Conservation (phyloP, 23 tunicate species). For the Trididemnum nubilum region DNA sequence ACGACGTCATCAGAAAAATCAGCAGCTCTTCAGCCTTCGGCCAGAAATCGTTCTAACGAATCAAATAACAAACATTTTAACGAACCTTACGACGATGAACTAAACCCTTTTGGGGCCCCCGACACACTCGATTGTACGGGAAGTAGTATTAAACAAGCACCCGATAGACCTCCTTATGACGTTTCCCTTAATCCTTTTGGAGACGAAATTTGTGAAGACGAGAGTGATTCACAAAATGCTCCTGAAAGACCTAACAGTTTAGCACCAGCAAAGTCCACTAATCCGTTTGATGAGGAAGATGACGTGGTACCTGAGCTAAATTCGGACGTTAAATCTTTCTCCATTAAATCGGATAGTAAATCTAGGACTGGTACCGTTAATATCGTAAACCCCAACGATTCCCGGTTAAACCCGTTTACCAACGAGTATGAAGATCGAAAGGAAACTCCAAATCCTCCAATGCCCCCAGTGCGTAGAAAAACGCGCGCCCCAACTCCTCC, state of each 20-base stretch:
- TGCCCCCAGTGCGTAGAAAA: slow-evolving; percentile 53
- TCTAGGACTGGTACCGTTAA: slow-evolving; percentile 5
- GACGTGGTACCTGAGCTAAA: not conserved
- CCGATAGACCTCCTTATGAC: not conserved
- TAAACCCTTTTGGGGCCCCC: slow-evolving; percentile 55
- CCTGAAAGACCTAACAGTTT: not conserved
- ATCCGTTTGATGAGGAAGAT: slow-evolving; percentile 26
- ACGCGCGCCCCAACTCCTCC: slow-evolving; percentile 65
- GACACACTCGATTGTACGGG: not conserved
- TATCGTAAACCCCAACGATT: slow-evolving; percentile 31
- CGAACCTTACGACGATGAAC: not conserved
- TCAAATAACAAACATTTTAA: not conserved
- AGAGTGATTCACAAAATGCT: not conserved
- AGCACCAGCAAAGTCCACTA: not conserved
- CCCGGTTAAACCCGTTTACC: slow-evolving; percentile 57
- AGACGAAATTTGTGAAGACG: not conserved
- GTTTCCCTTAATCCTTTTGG: slow-evolving; percentile 6
- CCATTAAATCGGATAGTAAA: not conserved
- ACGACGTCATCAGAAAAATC: not conserved
- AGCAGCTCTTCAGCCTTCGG: not conserved
- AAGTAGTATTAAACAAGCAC: not conserved
- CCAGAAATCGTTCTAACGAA: not conserved
- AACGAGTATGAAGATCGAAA: slow-evolving; percentile 51
- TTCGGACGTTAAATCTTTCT: not conserved
- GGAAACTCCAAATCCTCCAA: slow-evolving; percentile 22